Evolutionary conservation across 2,113 vertebrate species (phyloP).

Genomic region (Candoia aspera): DNA sequence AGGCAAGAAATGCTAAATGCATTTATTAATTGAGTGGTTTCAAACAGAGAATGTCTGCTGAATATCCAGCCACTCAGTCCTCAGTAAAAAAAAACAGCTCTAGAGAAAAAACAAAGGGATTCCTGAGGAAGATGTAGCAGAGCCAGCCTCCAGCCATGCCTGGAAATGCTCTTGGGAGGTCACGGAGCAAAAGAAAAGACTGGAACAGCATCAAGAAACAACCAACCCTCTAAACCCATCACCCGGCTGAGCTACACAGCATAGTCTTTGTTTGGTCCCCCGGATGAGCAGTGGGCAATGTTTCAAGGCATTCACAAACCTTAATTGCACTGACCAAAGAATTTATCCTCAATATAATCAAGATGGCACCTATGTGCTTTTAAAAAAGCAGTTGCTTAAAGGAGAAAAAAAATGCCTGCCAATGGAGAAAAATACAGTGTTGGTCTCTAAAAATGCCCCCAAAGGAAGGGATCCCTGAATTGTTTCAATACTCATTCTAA

Average conservation of each 20-base stretch:
- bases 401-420: constrained; percentile 45
- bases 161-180: constrained; percentile 43
- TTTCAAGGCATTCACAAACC: constrained; percentile 56
- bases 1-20: constrained; percentile 37
- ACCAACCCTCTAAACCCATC: constrained; percentile 3
- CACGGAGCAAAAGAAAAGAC: constrained; percentile 40
- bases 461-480: constrained; percentile 68
- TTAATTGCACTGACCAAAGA: constrained; percentile 27
- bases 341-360: constrained; percentile 31
- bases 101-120: constrained; percentile 53
- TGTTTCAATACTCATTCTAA: constrained; percentile 56
- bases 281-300: constrained; percentile 59
- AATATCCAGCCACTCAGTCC: constrained; percentile 25
- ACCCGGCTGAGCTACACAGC: constrained; percentile 43
- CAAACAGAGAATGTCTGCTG: constrained; percentile 43
- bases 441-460: constrained; percentile 67
- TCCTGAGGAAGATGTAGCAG: constrained; percentile 66
- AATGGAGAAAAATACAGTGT: constrained; percentile 46
- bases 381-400: constrained; percentile 46
- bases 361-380: constrained; percentile 24
- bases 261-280: constrained; percentile 58
- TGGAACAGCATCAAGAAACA: constrained; percentile 44
- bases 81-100: constrained; percentile 48
- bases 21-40: constrained; percentile 38
- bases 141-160: constrained; percentile 40